phyloP scores from a whole-genome alignment of 2,888 invertebrate genomes.

The Dysmachus trigonus region DNA sequence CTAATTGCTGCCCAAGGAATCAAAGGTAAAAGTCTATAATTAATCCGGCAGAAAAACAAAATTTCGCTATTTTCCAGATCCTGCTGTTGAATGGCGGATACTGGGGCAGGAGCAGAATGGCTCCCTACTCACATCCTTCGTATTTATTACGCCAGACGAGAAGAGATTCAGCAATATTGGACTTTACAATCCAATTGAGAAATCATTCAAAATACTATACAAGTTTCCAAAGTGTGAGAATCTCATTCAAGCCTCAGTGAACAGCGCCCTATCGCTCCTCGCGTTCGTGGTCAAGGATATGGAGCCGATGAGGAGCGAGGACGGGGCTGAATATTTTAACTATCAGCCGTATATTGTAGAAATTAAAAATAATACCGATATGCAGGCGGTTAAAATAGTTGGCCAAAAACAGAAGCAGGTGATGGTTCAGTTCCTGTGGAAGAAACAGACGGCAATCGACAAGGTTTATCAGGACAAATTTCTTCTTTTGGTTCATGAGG shows the following conservation, averaged over 20 bases:
- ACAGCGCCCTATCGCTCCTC: constrained; percentile 72
- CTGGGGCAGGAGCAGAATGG: constrained; percentile 84
- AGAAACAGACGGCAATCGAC: constrained; percentile 55
- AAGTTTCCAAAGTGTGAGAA: constrained; percentile 72
- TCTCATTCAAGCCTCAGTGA: constrained; percentile 82
- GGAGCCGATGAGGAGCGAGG: constrained; percentile 55
- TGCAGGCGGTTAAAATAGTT: constrained; percentile 59
- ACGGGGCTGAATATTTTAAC: constrained; percentile 53
- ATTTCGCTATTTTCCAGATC: constrained; percentile 64
- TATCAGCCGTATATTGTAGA: constrained; percentile 75
- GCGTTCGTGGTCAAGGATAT: constrained; percentile 73
- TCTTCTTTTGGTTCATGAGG: constrained; percentile 78
- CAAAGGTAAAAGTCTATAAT: constrained; percentile 55
- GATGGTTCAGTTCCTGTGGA: constrained; percentile 76
- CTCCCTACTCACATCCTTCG: constrained; percentile 77
- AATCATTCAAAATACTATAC: constrained; percentile 70
- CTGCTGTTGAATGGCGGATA: constrained; percentile 80
- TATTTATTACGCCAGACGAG: constrained; percentile 63
- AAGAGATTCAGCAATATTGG: constrained; percentile 67
- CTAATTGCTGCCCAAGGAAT: constrained; percentile 60
- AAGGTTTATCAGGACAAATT: constrained; percentile 70
- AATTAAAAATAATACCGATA: constrained; percentile 65
- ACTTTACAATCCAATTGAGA: constrained; percentile 70
- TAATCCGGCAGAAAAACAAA: background rate
- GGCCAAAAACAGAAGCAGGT: constrained; percentile 75